phyloP scores from a whole-genome alignment of 1,140 invertebrate species.

The Scaptomyza hsui region DNA sequence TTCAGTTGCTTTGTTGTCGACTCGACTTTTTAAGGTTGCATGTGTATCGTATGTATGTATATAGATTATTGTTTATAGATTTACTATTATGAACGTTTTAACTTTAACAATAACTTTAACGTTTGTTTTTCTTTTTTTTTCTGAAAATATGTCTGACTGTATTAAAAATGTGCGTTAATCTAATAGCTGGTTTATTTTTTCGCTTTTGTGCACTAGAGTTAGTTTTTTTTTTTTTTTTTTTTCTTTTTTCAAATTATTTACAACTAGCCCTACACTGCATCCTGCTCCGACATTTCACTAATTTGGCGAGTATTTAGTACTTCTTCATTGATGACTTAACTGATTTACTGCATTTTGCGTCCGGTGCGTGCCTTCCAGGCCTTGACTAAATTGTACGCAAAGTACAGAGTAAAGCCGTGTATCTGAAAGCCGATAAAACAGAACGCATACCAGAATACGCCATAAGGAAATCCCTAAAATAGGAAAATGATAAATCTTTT shows the following conservation, averaged over 20 bases:
- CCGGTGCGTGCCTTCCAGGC: constrained; percentile 93
- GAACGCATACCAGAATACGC: constrained; percentile 97
- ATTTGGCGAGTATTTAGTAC: constrained; percentile 76
- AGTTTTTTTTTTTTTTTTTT: constrained; percentile 33
- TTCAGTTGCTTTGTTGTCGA: constrained; percentile 73
- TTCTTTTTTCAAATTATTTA: constrained; percentile 70
- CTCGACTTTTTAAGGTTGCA: constrained; percentile 67
- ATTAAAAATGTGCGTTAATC: constrained; percentile 71
- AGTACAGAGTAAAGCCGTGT: constrained; percentile 95
- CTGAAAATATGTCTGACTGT: constrained; percentile 58
- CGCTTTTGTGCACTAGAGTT: constrained; percentile 69
- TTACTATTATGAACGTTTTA: constrained; percentile 63
- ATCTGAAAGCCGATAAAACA: constrained; percentile 94
- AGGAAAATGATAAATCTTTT: constrained; percentile 41
- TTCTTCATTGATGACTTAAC: constrained; percentile 24
- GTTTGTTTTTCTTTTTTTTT: constrained; percentile 44
- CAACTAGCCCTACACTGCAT: constrained; percentile 67
- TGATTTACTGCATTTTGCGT: constrained; percentile 83
- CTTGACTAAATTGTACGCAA: constrained; percentile 92
- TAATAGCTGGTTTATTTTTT: constrained; percentile 68
- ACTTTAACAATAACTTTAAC: constrained; percentile 77
- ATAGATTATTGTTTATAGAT: constrained; percentile 60
- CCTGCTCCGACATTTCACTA: constrained; percentile 54
- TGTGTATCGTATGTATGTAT: constrained; percentile 60
- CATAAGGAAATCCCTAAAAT: constrained; percentile 94